phyloP scores from a whole-genome alignment of 2,888 invertebrate species.

The Lasioglossum calceatum region DNA sequence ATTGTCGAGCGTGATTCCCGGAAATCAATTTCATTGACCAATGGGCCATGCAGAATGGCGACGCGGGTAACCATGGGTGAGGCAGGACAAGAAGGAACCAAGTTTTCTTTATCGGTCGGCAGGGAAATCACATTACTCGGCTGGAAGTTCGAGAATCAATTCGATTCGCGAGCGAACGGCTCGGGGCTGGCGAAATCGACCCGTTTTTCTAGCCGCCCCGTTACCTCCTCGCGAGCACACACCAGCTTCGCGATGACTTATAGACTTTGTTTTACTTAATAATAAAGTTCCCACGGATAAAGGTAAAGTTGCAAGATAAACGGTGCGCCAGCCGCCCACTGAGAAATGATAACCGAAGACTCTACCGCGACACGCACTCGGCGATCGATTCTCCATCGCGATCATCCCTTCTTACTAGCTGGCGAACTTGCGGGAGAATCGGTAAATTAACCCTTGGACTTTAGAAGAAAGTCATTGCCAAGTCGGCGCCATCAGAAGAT shows the following conservation, averaged over 20 bases:
- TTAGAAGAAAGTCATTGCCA: no score
- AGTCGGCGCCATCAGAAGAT: no score
- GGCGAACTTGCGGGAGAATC: constrained; percentile 35
- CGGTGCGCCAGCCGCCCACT: constrained; percentile 43
- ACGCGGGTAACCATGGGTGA: constrained; percentile 6
- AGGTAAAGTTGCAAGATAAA: constrained; percentile 60
- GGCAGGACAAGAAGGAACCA: constrained; percentile 15
- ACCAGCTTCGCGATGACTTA: constrained; percentile 61
- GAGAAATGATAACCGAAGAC: constrained; percentile 59
- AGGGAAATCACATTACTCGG: constrained; percentile 62
- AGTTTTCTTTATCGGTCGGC: constrained; percentile 39
- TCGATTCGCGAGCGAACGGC: constrained; percentile 54
- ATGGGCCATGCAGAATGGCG: not conserved
- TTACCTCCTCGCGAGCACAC: constrained; percentile 18
- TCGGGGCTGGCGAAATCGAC: constrained; percentile 47
- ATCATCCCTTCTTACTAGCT: constrained; percentile 61
- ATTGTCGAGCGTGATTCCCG: no score
- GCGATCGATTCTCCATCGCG: constrained; percentile 38
- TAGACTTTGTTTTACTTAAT: constrained; percentile 72
- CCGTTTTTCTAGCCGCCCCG: constrained; percentile 41
- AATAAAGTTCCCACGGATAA: constrained; percentile 70
- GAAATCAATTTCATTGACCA: not conserved
- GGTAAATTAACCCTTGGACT: no score
- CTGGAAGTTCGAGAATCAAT: constrained; percentile 69
- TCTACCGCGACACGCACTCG: constrained; percentile 66